Conservation (phyloP, 23 tunicate genomes). For the Diplosoma virens region DNA sequence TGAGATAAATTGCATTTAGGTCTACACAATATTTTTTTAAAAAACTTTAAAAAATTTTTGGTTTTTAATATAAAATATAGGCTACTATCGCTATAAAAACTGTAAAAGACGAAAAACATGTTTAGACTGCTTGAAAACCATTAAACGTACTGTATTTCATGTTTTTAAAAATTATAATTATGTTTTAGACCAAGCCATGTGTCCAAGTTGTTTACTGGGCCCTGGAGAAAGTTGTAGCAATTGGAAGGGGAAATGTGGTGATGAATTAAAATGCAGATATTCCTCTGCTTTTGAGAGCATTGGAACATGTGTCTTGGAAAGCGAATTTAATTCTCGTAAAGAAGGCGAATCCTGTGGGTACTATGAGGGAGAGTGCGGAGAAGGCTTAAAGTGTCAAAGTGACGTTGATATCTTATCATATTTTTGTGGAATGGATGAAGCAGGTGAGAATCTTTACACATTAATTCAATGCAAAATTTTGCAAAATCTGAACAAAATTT, state of each 20-base stretch:
- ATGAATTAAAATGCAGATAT: constrained; percentile 22
- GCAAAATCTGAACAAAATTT: no score
- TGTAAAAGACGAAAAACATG: no score
- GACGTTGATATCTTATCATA: background rate
- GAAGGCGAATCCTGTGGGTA: constrained; percentile 37
- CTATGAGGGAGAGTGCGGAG: constrained; percentile 29
- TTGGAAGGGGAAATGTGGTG: constrained; percentile 41
- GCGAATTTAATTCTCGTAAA: constrained; percentile 21
- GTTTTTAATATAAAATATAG: no score
- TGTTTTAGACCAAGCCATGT: constrained; percentile 20
- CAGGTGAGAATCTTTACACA: constrained; percentile 3
- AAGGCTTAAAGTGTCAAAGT: constrained; percentile 25
- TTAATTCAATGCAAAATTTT: no score
- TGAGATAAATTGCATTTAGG: no score
- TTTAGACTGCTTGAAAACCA: background rate
- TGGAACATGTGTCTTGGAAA: constrained; percentile 57
- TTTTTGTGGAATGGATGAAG: constrained; percentile 12
- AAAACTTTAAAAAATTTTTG: no score
- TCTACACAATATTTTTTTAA: no score
- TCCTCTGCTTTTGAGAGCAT: background rate
- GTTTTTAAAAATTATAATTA: no score
- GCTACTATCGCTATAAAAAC: no score
- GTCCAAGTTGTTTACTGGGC: constrained; percentile 51
- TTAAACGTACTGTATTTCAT: background rate
- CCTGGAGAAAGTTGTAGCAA: constrained; percentile 48